Evolutionary conservation across 2,113 vertebrate species (phyloP), one percentile per base, ranked within the genome.

Genomic region (Rhodinocichla rosea): DNA sequence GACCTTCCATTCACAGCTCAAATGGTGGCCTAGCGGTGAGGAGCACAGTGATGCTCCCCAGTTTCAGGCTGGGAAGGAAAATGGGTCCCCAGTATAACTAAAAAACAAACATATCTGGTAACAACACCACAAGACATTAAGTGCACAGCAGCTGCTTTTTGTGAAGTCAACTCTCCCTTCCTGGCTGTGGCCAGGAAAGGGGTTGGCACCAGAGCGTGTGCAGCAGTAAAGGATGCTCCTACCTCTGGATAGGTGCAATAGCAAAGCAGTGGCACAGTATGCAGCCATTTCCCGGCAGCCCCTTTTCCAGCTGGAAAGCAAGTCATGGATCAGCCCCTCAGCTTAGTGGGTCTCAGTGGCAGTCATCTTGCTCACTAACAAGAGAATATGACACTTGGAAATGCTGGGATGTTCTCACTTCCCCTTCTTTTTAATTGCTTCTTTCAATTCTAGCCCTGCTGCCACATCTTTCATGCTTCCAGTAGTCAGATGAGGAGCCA

Each of bases 191-290:
- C 12, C 74, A 47, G 69, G 22, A 59, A 55, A 71, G 6, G 7
- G 4, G 6, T 62, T 88, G 79, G 26, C 32, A 40, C 45, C 74
- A 47, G 24, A 62, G 3, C 0, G 0, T 6, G 8, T 39, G 64
- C n/a, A 85, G 44, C 1, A 2, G 32, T 28, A 80, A 90, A 80
- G 37, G 62, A 76, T 65, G 63, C 5, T 56, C 30, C 27, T 40
- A 27, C 9, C 10, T 73, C 75, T 3, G 4, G 14, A 73, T 0
- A 57, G 65, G 7, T 79, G 27, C n/a, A 68, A 53, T 5, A 60
- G 24, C 28, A 77, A 73, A 56, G 30, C 11, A 39, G 28, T 39
- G 16, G 21, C 37, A 69, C 26, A 77, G 10, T 33, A 77, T 33
- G 14, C 49, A 52, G 42, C 56, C 42, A 44, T 37, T 40, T 55